These are phyloP conservation scores for Agrilus biguttatus DNA, from an alignment of 2,888 invertebrate genomes.

Conservation along the genomic window DNA sequence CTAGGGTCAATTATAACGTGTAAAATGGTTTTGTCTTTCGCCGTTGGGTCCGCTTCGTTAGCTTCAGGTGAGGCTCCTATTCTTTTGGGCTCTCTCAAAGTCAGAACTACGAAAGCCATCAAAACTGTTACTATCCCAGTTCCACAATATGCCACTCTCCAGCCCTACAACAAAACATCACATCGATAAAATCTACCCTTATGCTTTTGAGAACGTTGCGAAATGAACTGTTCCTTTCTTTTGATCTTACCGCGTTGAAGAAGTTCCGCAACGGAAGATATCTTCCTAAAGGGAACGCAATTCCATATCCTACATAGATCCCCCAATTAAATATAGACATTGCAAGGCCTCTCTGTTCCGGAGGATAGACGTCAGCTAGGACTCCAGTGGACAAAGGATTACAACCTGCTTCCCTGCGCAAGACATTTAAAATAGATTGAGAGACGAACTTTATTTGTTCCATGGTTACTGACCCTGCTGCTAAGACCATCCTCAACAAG, in stretches of 20 bases:
- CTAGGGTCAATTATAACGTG: slow-evolving; percentile 64
- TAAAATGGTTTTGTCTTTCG: slow-evolving; percentile 25
- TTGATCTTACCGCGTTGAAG: slow-evolving; percentile 48
- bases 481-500: slow-evolving; percentile 69
- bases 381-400: slow-evolving; percentile 78
- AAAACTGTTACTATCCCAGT: slow-evolving; percentile 63
- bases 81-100: slow-evolving; percentile 62
- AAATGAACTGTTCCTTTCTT: too few relatives aligned
- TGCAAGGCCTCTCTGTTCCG: slow-evolving; percentile 70
- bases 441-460: not conserved
- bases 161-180: slow-evolving; percentile 40
- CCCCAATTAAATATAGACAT: slow-evolving; percentile 94
- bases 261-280: slow-evolving; percentile 63
- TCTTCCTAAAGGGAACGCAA: slow-evolving; percentile 82
- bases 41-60: slow-evolving; percentile 25
- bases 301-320: slow-evolving; percentile 85
- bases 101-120: slow-evolving; percentile 55
- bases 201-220: too few relatives aligned
- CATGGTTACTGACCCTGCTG: slow-evolving; percentile 48
- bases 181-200: not conserved
- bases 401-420: slow-evolving; percentile 63
- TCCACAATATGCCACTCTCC: slow-evolving; percentile 72
- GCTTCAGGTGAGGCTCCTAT: slow-evolving; percentile 54
- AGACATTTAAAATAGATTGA: not conserved
- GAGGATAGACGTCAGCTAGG: slow-evolving; percentile 66